phyloP scores from a whole-genome alignment of 2,797 vertebrate species.

The Netta rufina region DNA sequence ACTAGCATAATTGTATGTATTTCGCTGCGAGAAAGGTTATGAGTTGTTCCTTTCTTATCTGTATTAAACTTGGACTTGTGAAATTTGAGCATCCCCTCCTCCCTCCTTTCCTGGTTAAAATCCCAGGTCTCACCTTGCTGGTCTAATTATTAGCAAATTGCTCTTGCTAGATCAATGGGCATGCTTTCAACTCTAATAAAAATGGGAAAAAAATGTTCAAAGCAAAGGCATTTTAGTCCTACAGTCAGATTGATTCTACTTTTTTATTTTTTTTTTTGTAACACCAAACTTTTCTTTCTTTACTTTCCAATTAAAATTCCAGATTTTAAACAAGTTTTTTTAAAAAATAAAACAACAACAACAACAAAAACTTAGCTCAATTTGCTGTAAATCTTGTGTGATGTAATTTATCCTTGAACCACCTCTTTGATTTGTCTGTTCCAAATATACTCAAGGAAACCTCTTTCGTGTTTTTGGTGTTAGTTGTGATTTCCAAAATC shows the following conservation, averaged over 20 bases:
- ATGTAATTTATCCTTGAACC: neutral
- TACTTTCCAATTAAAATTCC: slow-evolving; percentile 23
- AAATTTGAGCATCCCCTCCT: neutral
- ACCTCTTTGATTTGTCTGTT: neutral
- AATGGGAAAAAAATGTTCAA: slow-evolving; percentile 56
- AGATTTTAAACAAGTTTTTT: neutral
- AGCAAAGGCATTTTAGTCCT: slow-evolving; percentile 50
- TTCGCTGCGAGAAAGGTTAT: neutral
- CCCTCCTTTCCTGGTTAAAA: neutral
- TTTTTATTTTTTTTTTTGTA: neutral
- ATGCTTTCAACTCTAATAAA: slow-evolving; percentile 63
- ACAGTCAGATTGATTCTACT: slow-evolving; percentile 38
- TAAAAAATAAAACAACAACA: neutral
- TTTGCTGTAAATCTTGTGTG: neutral
- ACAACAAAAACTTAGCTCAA: neutral
- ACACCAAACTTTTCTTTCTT: neutral
- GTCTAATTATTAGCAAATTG: slow-evolving; percentile 65
- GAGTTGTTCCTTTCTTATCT: neutral
- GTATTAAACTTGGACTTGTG: neutral
- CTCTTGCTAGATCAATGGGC: slow-evolving; percentile 61
- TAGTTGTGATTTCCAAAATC: neutral
- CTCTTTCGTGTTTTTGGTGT: neutral
- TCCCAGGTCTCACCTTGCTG: neutral
- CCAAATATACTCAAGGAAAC: neutral
- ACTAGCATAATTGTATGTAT: neutral